These are phyloP conservation scores for Sialis fuliginosa DNA, from an alignment of 2,888 invertebrate species.

Conservation along the genomic window DNA sequence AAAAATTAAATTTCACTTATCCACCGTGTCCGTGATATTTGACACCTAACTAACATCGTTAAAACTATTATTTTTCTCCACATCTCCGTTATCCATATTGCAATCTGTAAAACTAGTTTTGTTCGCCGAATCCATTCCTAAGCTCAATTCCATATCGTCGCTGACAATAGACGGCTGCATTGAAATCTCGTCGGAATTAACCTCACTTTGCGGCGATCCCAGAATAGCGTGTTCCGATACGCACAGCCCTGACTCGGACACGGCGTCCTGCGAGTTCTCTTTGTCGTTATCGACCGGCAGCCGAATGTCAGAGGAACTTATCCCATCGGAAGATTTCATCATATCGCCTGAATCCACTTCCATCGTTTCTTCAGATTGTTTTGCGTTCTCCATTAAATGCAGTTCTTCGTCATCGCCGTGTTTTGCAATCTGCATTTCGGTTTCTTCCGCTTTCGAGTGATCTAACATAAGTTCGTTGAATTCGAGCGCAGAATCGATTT, in stretches of 20 bases:
- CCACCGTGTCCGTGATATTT: too few species aligned
- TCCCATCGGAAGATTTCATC: slow-evolving; percentile 2
- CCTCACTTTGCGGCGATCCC: slow-evolving; percentile 14
- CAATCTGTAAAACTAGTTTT: neutral
- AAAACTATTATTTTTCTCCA: neutral
- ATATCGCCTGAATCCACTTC: neutral
- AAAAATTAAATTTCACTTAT: too few species aligned
- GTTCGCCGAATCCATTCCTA: too few species aligned
- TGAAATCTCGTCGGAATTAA: slow-evolving; percentile 23
- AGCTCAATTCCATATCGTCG: slow-evolving; percentile 5
- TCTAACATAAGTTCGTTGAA: neutral
- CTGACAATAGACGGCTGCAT: slow-evolving; percentile 22
- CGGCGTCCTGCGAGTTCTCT: slow-evolving; percentile 8
- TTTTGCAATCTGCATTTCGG: neutral
- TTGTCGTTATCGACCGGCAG: slow-evolving; percentile 6
- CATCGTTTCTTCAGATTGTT: slow-evolving; percentile 5
- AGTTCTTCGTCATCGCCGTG: neutral
- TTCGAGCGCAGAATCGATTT: neutral
- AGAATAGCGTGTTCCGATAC: slow-evolving; percentile 7
- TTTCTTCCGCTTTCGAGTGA: neutral
- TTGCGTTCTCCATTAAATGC: slow-evolving; percentile 1
- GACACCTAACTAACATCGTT: neutral
- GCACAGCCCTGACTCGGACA: neutral
- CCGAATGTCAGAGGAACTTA: neutral
- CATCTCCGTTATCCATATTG: neutral